Percentiles rank a stretch among this genome's conserved stretches.
phyloP scores from a whole-genome alignment of 2,113 vertebrate species.

The Trogon melanurus region DNA sequence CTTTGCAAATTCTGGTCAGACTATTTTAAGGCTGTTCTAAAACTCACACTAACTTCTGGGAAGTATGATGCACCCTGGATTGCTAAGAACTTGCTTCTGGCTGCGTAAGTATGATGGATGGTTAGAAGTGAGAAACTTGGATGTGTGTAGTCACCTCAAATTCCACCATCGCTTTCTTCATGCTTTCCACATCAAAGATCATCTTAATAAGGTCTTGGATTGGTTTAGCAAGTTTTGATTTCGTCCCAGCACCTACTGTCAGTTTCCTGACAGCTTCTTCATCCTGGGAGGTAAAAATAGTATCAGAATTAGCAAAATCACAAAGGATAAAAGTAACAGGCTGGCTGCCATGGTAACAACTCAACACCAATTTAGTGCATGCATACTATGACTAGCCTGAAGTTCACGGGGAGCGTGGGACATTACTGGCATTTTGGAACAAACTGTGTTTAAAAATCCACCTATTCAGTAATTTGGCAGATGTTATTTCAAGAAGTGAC shows the following conservation, averaged over 20 bases:
- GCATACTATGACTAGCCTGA: constrained; percentile 19
- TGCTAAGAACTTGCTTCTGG: background rate
- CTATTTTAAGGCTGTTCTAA: background rate
- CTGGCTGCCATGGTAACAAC: constrained; percentile 30
- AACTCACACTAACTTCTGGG: background rate
- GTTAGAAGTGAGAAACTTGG: background rate
- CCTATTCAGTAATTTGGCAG: background rate
- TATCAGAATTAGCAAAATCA: constrained; percentile 49
- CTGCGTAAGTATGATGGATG: background rate
- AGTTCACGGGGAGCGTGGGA: constrained; percentile 3
- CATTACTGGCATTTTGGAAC: background rate
- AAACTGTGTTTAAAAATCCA: background rate
- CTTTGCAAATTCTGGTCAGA: background rate
- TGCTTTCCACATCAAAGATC: constrained; percentile 98
- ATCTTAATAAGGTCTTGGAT: constrained; percentile 94
- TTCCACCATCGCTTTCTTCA: constrained; percentile 99
- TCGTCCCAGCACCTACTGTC: constrained; percentile 87
- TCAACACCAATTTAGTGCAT: background rate
- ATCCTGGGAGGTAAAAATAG: constrained; percentile 79
- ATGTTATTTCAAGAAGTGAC: background rate
- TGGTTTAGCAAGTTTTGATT: constrained; percentile 88
- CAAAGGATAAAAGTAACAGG: constrained; percentile 30
- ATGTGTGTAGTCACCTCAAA: constrained; percentile 83
- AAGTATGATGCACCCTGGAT: background rate
- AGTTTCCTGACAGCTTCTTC: constrained; percentile 94